These are phyloP conservation scores for Andrena hattorfiana DNA, from an alignment of 2,888 invertebrate species.

Conservation along the genomic window DNA sequence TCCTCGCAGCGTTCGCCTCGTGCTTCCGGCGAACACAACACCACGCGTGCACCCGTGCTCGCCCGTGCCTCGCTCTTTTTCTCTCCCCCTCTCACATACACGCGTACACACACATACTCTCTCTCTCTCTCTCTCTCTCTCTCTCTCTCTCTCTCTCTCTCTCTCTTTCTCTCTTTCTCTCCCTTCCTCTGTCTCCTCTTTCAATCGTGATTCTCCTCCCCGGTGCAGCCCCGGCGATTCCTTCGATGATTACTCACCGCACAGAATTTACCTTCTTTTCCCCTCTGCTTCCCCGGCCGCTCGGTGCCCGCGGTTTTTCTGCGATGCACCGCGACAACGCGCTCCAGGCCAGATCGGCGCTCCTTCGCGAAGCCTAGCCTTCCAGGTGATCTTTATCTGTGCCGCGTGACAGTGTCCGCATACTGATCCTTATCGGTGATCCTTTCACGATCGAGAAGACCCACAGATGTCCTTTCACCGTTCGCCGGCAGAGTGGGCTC, in stretches of 20 bases:
- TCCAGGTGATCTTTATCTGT: slow-evolving; percentile 37
- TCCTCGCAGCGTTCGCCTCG: slow-evolving; percentile 26
- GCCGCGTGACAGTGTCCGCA: slow-evolving; percentile 49
- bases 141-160: neutral
- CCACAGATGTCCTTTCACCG: slow-evolving; percentile 40
- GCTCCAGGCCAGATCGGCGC: slow-evolving; percentile 1
- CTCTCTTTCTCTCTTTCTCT: neutral
- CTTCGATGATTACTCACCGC: slow-evolving; percentile 40
- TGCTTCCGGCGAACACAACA: slow-evolving; percentile 32
- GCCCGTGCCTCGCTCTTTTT: neutral
- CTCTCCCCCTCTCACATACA: too few species aligned
- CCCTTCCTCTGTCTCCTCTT: neutral
- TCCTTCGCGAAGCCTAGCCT: slow-evolving; percentile 32
- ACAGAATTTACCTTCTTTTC: slow-evolving; percentile 27
- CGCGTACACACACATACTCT: too few species aligned
- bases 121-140: neutral
- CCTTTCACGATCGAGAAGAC: slow-evolving; percentile 45
- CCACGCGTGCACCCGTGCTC: slow-evolving; percentile 24
- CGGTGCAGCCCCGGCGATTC: slow-evolving; percentile 21
- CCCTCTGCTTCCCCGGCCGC: neutral
- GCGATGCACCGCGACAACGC: slow-evolving; percentile 6
- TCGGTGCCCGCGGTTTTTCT: neutral
- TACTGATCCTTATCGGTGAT: slow-evolving; percentile 48
- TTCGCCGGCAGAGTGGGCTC: slow-evolving; percentile 24
- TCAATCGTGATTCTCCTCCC: slow-evolving; percentile 5